Base-by-base conservation (phyloP, 2,888 invertebrate genomes). In the Cheilosia vulpina region DNA sequence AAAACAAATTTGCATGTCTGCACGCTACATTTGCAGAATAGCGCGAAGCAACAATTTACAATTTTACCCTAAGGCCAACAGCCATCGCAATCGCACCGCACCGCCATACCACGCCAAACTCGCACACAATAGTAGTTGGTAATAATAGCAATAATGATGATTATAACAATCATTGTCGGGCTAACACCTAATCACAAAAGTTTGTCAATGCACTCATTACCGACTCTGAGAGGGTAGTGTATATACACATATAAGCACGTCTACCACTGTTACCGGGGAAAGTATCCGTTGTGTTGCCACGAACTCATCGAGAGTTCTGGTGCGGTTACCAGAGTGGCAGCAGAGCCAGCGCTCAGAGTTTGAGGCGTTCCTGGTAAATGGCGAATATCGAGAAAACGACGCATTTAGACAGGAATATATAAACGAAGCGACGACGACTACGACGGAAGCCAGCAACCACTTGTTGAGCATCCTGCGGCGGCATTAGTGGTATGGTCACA, bases 401-500 rank as follows among this genome's bases (percentile, higher is more conserved):
- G 85, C 76, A 80, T 76, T 80, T 68, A 76, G 76, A 62, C 57
- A 79, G 68, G 60, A 53, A 71, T 71, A 80, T 60, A 84, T 31
- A 31, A 31, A 9, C 55, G 58, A 75, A 75, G 65, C 53, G 62
- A 66, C 66, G 31, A 27, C 41, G 34, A 27, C 41, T 21, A 27
- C 27, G 27, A 45, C 65, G 65, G 63, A 41, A 57, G 38, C 47
- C 63, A 71, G 47, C 80, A 85, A 87, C 84, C 87, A 87, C 84
- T 87, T 87, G 87, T 87, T 63, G 84, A 77, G 71, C 63, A 77
- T 83, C 75, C 83, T 83, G 83, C 78, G 83, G 83, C 83, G 81
- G 76, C 80, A 53, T 81, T 85, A 72, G 85, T 85, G 85, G 85
- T 81, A 90, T 89, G 90, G 91, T 90, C 90, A 90, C 90, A 91